phyloP scores from a whole-genome alignment of 2,113 vertebrate genomes.

The Parus major region DNA sequence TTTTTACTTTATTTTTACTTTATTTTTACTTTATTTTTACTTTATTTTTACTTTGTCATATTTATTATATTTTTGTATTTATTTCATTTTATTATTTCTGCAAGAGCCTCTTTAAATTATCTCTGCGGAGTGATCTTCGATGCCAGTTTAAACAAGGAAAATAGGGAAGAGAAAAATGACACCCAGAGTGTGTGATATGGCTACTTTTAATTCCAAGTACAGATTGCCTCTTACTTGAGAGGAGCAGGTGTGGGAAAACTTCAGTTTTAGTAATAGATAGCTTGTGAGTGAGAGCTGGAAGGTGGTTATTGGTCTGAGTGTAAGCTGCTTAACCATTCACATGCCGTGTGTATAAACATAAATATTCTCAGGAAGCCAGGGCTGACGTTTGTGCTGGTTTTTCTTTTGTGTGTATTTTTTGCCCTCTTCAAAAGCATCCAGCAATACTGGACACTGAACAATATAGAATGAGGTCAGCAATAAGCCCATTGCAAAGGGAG shows the following conservation, averaged over 20 bases:
- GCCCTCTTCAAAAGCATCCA: neutral
- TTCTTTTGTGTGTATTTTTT: neutral
- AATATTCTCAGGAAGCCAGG: neutral
- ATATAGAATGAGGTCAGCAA: neutral
- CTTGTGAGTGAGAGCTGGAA: neutral
- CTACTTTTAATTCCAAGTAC: neutral
- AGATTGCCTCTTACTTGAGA: neutral
- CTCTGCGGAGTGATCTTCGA: neutral
- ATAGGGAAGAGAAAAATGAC: neutral
- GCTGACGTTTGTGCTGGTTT: rapidly evolving
- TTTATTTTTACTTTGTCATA: too few species aligned
- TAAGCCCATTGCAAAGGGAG: neutral
- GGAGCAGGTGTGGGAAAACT: neutral
- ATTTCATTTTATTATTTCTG: neutral
- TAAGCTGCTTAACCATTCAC: neutral
- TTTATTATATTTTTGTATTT: too few species aligned
- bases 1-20: too few species aligned
- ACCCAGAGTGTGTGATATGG: too few species aligned
- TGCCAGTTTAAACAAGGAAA: neutral
- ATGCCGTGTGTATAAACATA: neutral
- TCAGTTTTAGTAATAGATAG: neutral
- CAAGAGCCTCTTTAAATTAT: neutral
- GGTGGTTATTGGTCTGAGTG: neutral
- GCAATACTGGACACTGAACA: neutral
- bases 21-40: too few species aligned